Conservation (phyloP, 2,797 vertebrate species). For the Orestias chungarensis region DNA sequence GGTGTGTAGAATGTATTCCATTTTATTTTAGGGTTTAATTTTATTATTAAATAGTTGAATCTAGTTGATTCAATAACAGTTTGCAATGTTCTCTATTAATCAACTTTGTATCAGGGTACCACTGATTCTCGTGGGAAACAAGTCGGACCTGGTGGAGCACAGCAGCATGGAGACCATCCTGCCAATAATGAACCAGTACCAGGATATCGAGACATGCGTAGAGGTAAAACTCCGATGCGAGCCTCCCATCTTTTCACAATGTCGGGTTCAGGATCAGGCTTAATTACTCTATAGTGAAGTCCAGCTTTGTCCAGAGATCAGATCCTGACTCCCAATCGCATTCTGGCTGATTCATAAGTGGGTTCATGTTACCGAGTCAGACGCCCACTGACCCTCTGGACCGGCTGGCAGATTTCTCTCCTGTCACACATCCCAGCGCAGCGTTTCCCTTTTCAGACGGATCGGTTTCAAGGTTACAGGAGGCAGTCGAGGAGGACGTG, state of each 20-base stretch:
- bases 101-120: conserved; percentile 83
- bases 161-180: conserved; percentile 99
- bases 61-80: background rate
- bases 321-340: conserved; percentile 43
- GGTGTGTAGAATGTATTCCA: conserved; percentile 75
- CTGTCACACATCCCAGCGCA: conserved; percentile 31
- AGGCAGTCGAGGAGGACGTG: conserved; percentile 49
- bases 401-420: conserved; percentile 24
- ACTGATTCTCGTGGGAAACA: conserved; percentile 97
- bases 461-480: conserved; percentile 64
- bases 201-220: conserved; percentile 98
- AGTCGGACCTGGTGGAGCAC: conserved; percentile 97
- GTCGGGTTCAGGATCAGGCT: background rate
- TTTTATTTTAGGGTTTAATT: background rate
- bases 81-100: background rate
- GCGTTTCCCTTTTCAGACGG: conserved; percentile 28
- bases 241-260: background rate
- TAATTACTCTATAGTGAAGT: conserved; percentile 17
- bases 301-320: conserved; percentile 5
- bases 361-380: conserved; percentile 25
- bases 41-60: no score
- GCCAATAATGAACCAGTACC: conserved; percentile 98
- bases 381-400: background rate
- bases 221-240: conserved; percentile 81
- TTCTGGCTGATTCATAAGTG: conserved; percentile 34